These are phyloP conservation scores for Bombus fervidus DNA, from an alignment of 1,140 invertebrate genomes.

Conservation along the genomic window DNA sequence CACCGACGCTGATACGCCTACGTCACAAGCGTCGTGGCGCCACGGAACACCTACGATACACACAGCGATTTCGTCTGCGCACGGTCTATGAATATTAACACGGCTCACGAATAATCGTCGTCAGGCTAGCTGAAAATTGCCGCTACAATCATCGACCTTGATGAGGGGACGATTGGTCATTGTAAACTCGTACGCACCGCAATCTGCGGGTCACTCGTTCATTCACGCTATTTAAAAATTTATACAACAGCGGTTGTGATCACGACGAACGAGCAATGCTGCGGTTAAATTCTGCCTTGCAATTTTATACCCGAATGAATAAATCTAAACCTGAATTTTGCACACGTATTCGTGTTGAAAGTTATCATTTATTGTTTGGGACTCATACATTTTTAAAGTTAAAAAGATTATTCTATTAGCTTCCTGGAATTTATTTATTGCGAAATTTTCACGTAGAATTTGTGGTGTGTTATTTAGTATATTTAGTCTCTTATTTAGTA, in stretches of 20 bases:
- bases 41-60: constrained; percentile 45
- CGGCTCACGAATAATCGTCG: constrained; percentile 39
- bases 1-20: constrained; percentile 26
- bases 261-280: not conserved
- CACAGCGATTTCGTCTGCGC: constrained; percentile 3
- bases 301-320: not conserved
- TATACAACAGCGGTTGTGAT: not conserved
- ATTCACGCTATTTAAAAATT: constrained; percentile 17
- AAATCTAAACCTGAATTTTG: not conserved
- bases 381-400: not conserved
- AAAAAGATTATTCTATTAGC: not conserved
- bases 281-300: not conserved
- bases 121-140: constrained; percentile 34
- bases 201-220: constrained; percentile 12
- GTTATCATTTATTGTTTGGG: not conserved
- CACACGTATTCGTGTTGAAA: not conserved
- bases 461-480: no score
- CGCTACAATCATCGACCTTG: not conserved
- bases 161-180: constrained; percentile 15
- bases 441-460: not conserved
- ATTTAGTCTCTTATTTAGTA: not conserved
- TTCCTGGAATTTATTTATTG: not conserved
- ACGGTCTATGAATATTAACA: constrained; percentile 23
- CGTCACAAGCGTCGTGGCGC: constrained; percentile 51
- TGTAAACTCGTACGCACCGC: not conserved